These are phyloP conservation scores for Capitella teleta DNA, from an alignment of 1,140 invertebrate genomes.

Conservation along the genomic window DNA sequence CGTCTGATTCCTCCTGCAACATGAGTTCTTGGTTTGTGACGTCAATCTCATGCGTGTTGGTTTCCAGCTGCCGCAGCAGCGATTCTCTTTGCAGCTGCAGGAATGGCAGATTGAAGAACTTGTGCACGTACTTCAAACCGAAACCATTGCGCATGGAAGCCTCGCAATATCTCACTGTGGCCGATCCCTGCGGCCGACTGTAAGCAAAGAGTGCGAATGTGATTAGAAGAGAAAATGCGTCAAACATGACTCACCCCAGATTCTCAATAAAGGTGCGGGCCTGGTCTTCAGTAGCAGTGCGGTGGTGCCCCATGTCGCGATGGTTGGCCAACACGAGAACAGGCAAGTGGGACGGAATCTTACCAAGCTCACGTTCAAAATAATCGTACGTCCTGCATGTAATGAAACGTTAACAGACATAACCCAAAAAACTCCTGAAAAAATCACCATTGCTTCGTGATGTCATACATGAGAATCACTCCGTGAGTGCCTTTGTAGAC, in stretches of 20 bases:
- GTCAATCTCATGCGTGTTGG: constrained; percentile 71
- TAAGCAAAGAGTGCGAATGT: neutral
- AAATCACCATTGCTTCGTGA: constrained; percentile 81
- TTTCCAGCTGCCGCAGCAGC: constrained; percentile 72
- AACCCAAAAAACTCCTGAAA: too few relatives aligned
- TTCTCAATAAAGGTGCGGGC: constrained; percentile 27
- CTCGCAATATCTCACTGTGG: constrained; percentile 74
- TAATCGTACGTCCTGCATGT: constrained; percentile 82
- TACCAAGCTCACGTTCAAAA: constrained; percentile 73
- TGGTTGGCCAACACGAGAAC: constrained; percentile 87
- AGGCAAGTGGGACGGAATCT: constrained; percentile 76
- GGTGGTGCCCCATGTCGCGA: constrained; percentile 88
- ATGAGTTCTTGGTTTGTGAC: constrained; percentile 69
- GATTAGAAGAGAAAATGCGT: neutral
- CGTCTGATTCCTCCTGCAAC: constrained; percentile 69
- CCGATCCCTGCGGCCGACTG: constrained; percentile 42
- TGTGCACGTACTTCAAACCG: constrained; percentile 84
- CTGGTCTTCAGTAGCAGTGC: constrained; percentile 45
- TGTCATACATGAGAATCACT: constrained; percentile 85
- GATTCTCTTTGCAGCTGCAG: constrained; percentile 71
- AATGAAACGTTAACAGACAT: neutral
- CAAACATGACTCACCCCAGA: too few relatives aligned
- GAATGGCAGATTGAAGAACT: constrained; percentile 94
- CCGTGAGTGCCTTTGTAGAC: constrained; percentile 77
- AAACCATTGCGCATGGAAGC: constrained; percentile 94